phyloP scores from a whole-genome alignment of 1,140 invertebrate genomes.

The Venturia canescens region DNA sequence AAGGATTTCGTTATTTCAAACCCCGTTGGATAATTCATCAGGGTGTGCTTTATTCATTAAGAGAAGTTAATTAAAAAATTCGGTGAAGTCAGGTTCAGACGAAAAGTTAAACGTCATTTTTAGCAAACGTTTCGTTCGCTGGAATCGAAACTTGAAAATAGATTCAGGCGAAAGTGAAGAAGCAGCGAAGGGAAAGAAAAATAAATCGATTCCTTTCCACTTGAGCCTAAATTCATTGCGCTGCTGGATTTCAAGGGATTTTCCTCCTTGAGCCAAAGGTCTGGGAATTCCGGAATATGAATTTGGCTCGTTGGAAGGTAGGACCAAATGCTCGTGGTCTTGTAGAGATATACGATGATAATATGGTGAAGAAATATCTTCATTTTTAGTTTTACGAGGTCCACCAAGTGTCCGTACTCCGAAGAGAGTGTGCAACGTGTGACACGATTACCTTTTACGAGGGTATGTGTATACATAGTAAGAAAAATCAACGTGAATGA shows the following conservation, averaged over 20 bases:
- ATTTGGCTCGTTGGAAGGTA: conserved; percentile 58
- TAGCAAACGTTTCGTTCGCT: no score
- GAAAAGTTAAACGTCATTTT: no score
- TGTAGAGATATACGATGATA: conserved; percentile 58
- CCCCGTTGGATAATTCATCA: not conserved
- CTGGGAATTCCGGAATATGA: not conserved
- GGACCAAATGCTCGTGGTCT: conserved; percentile 65
- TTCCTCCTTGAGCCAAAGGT: not conserved
- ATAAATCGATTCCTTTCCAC: not conserved
- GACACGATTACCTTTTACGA: conserved; percentile 67
- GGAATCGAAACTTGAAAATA: no score
- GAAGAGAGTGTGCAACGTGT: conserved; percentile 30
- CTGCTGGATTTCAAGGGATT: no score
- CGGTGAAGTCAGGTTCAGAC: no score
- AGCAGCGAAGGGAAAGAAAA: no score
- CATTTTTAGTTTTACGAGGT: conserved; percentile 69
- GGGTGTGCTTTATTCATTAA: not conserved
- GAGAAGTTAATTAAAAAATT: no score
- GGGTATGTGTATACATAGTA: not conserved
- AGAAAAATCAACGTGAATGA: not conserved
- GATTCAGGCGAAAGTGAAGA: no score
- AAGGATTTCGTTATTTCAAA: conserved; percentile 13
- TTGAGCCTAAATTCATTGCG: not conserved
- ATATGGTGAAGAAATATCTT: conserved; percentile 70
- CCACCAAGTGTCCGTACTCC: conserved; percentile 58